Evolutionary conservation across 2,888 invertebrate species (phyloP).

Genomic region (Pyrrhosoma nymphula): DNA sequence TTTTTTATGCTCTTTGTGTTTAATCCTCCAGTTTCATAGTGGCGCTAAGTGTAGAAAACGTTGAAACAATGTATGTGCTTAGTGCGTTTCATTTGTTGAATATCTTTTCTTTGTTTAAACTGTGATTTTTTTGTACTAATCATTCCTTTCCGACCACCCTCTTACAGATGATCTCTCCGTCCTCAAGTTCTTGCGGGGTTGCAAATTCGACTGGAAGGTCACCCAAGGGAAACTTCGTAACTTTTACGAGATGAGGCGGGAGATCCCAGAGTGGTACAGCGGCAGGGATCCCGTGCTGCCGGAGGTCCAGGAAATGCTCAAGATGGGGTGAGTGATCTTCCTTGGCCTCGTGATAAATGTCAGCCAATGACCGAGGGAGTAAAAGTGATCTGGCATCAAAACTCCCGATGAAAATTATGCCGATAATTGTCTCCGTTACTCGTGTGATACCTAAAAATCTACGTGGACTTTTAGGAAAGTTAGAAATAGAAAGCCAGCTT

Average conservation of each 20-base stretch:
- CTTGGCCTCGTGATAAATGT: background rate
- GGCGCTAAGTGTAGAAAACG: too few species aligned
- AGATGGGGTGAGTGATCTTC: slow-evolving; percentile 78
- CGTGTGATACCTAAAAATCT: too few species aligned
- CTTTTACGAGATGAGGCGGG: slow-evolving; percentile 81
- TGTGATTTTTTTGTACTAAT: too few species aligned
- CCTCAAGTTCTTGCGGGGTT: slow-evolving; percentile 81
- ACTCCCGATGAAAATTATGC: too few species aligned
- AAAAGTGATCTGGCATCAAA: too few species aligned
- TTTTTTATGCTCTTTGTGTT: background rate
- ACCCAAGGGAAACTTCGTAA: slow-evolving; percentile 81
- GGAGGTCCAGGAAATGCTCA: slow-evolving; percentile 81
- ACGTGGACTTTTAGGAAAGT: too few species aligned
- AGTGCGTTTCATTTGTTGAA: too few species aligned
- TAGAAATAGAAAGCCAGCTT: too few species aligned
- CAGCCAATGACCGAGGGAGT: too few species aligned
- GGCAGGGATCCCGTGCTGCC: slow-evolving; percentile 81
- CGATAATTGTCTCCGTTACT: too few species aligned
- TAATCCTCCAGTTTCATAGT: background rate
- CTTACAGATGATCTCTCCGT: slow-evolving; percentile 79
- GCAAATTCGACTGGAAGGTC: slow-evolving; percentile 82
- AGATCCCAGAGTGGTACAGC: slow-evolving; percentile 82
- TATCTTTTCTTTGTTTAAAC: too few species aligned
- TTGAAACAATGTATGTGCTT: too few species aligned
- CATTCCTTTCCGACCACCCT: background rate